A percentile compares a stretch with the other conserved stretches of the same genome.
Evolutionary conservation across 2,113 vertebrate genomes (phyloP).

Genomic region (Sorex fumeus): DNA sequence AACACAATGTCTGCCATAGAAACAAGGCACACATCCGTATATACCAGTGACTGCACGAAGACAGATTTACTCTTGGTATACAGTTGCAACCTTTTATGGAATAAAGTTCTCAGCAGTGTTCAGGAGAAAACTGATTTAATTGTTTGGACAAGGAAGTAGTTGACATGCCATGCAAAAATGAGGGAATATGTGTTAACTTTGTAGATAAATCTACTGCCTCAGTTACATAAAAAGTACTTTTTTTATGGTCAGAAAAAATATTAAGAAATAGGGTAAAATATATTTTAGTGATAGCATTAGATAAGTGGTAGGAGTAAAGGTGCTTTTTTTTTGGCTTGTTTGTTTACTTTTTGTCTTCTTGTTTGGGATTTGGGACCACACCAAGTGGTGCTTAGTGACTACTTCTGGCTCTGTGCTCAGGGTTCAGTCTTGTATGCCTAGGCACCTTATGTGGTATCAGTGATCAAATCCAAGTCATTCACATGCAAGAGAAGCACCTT

Average conservation of each 20-base stretch:
- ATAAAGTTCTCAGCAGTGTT: neutral
- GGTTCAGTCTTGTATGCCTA: too few species aligned
- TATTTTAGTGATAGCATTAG: constrained; percentile 14
- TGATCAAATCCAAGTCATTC: too few species aligned
- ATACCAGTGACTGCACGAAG: neutral
- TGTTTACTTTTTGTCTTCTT: too few species aligned
- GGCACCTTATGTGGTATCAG: too few species aligned
- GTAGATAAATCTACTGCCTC: neutral
- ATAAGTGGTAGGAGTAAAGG: neutral
- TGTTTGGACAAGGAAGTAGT: neutral
- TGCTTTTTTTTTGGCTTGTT: too few species aligned
- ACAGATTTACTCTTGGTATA: neutral
- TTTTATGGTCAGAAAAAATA: neutral
- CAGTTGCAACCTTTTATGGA: neutral
- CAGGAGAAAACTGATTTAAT: neutral
- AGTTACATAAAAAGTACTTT: neutral
- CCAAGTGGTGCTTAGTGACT: too few species aligned
- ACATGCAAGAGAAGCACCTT: too few species aligned
- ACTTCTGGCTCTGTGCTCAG: too few species aligned
- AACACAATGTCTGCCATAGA: neutral
- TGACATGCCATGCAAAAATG: neutral
- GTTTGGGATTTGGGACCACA: too few species aligned
- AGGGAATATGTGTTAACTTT: neutral
- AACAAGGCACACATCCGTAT: neutral
- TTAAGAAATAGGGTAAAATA: neutral